Evolutionary conservation across 2,888 invertebrate species (phyloP), one percentile per base, ranked within the genome.

Genomic region (Melipona beecheii): DNA sequence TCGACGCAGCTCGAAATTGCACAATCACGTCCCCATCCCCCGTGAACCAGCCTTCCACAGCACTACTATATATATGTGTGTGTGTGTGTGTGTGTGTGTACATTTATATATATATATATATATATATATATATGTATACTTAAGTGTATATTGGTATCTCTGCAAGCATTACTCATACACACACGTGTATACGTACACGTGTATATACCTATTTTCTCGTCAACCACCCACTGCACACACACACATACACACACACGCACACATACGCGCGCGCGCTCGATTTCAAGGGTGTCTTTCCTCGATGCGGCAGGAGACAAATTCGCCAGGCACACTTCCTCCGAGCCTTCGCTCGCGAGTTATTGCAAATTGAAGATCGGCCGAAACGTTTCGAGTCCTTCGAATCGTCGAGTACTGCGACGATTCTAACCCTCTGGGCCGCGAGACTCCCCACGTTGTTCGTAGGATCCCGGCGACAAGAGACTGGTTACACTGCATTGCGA

Each of bases 1-100:
- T 79, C 81, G 78, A 77, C 65, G 84, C 75, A 76, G 75, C 75
- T 78, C 75, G 69, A 77, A 84, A 80, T 84, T 78, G 81, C 85
- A 85, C 85, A 81, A 71, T 78, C 85, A 77, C 76, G 54, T 73
- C 54, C 69, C 70, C 54, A 24, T 4, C 36, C 62, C 31, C 13
- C 43, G 43, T 43, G 17, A 64, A 2, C 54, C 72, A n/a, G 36
- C 36, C 65, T 49, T 70, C 52, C 78, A 27, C 69, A 72, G 65
- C 77, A 81, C 50, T 80, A 75, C 78, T 78, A 68, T 36, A 13
- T 31, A 31, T 31, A 1, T 21, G 5, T 64, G 27, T 62, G 3
- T 62, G 2, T 31, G 1, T 31, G 9, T 60, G 24, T 17, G 4
- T 58, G 4, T 13, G 15, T 24, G 24, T 31, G 31, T 31, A 31